Percentiles rank a stretch among this genome's conserved stretches.
phyloP scores from a whole-genome alignment of 1,140 invertebrate genomes.

The Chrysopa pallens region DNA sequence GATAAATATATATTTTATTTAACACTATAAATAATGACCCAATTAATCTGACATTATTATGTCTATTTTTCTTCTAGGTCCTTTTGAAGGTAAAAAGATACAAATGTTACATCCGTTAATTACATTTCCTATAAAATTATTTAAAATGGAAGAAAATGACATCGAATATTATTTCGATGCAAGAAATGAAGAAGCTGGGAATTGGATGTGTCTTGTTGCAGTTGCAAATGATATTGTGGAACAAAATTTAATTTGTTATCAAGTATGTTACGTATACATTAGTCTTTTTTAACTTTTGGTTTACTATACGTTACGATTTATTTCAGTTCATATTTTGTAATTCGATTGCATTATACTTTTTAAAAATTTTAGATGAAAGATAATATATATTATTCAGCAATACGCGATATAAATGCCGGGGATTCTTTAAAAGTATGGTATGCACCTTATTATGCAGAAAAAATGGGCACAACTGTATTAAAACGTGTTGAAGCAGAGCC shows the following conservation, averaged over 20 bases:
- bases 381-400: slow-evolving; percentile 38
- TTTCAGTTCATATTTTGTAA: too few relatives aligned
- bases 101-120: slow-evolving; percentile 14
- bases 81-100: slow-evolving; percentile 15
- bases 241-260: slow-evolving; percentile 47
- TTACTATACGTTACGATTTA: too few relatives aligned
- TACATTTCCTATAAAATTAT: slow-evolving; percentile 18
- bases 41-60: too few relatives aligned
- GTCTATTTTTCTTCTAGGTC: slow-evolving; percentile 15
- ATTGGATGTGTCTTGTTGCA: slow-evolving; percentile 45
- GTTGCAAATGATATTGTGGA: slow-evolving; percentile 24
- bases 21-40: too few relatives aligned
- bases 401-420: slow-evolving; percentile 29
- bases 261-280: slow-evolving; percentile 20
- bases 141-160: slow-evolving; percentile 11
- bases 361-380: slow-evolving; percentile 20
- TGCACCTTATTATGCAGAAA: slow-evolving; percentile 26
- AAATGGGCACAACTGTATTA: slow-evolving; percentile 21
- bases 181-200: slow-evolving; percentile 31
- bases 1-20: too few relatives aligned
- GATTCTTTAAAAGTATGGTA: slow-evolving; percentile 42
- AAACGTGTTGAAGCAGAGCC: background rate
- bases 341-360: background rate
- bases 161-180: slow-evolving; percentile 30
- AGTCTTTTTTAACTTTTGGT: too few relatives aligned